Evolutionary conservation across 2,888 invertebrate species (phyloP), one percentile per base, ranked within the genome.

Genomic region (Epinotia ramella): DNA sequence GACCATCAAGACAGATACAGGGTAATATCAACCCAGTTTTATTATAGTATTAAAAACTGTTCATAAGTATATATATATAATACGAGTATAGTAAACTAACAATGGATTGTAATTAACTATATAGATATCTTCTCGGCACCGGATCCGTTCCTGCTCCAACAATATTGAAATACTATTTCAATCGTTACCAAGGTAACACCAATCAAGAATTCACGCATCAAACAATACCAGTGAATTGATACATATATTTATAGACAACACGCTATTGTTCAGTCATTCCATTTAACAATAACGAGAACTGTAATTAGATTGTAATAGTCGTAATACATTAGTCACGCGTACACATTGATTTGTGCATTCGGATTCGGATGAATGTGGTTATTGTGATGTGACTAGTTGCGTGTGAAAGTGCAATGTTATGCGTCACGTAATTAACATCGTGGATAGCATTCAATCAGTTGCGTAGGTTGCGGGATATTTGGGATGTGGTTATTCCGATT

Each of bases 281-380:
- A 65, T 49, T 49, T 44, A 65, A 65, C 65, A 46, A 49, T 49
- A 65, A 65, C 24, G 46, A 16, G 24, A 49, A 65, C 24, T 65
- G 46, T 18, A 24, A 24, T 49, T 49, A 46, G 24, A 9, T 24
- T n/a, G 24, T 46, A 65, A 49, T 49, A 24, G 16, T 16, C 7
- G 46, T 9, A 24, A 49, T 46, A 9, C 40, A 44, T 44, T 49
- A 13, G 16, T 46, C 46, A 24, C 7, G 46, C 24, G 24, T 49
- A 64, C 16, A 16, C 20, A 65, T 24, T 65, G 65, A 64, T 46
- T 20, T 24, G 16, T 49, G 24, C 24, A 24, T 65, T 65, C 20
- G 7, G 24, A 24, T 65, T 65, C 20, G 7, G 24, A 60, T 44
- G 44, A 20, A 44, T 20, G 12, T 63, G 12, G 18, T 40, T 49